Evolutionary conservation across 2,797 vertebrate genomes (phyloP), one percentile per base, ranked within the genome.

Genomic region (Synaphobranchus kaupii): DNA sequence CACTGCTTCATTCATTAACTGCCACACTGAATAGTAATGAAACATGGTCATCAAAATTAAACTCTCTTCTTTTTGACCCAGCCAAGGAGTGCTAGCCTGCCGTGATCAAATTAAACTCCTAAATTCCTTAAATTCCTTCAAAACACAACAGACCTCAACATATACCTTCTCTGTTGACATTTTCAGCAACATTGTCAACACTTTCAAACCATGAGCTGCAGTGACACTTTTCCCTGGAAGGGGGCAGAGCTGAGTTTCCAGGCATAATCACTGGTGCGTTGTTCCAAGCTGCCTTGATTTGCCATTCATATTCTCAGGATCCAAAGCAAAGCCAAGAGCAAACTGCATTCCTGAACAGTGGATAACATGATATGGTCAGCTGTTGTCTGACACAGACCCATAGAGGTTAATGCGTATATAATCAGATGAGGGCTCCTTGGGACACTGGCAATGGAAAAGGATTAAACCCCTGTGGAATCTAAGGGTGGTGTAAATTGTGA

Each of bases 221-320:
- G 83, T 84, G 68, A 52, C 58, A 83, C n/a, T 76, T 68, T 80
- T 68, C 80, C n/a, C 25, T 44, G 47, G 56, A 86, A 76, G 84
- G 66, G 60, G 84, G 87, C 87, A 85, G 87, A 44, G 58, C 52
- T 71, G 80, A 88, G 85, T 54, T 52, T 48, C 44, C 25, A 22
- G 20, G 15, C 71, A 63, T 25, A 44, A 78, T 39, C 56, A 25
- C 39, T 85, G 47, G 34, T 12, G 39, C 1, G 28, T 52, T 71
- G 54, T 47, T 81, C 22, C 10, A 54, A 25, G 39, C 34, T 15
- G n/a, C 48, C 17, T 47, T 48, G 13, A 81, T 50, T 81, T 50
- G n/a, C 44, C 44, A 81, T 50, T 81, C 47, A 22, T n/a, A 25
- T 48, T 81, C 47, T 50, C 44, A 25, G 8, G 22, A 25, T 81